These are phyloP conservation scores for Cosmorhoe ocellata DNA, from an alignment of 2,888 invertebrate genomes.

Conservation along the genomic window DNA sequence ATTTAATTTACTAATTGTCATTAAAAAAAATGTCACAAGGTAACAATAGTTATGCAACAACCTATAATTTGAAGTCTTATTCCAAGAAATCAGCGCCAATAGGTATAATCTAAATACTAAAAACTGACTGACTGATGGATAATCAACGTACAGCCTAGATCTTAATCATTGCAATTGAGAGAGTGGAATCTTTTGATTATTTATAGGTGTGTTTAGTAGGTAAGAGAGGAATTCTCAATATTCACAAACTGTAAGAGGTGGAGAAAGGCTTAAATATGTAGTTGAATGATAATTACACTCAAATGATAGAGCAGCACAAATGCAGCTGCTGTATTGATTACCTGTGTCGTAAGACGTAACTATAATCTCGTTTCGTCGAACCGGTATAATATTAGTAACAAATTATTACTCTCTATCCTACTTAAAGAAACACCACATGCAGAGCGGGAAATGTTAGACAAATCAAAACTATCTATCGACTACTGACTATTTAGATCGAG, in stretches of 20 bases:
- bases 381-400: conserved; percentile 64
- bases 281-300: conserved; percentile 13
- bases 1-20: too few species aligned
- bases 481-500: conserved; percentile 15
- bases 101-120: too few species aligned
- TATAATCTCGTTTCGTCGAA: conserved; percentile 72
- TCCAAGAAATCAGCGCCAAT: not conserved
- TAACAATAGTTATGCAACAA: too few species aligned
- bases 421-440: conserved; percentile 28
- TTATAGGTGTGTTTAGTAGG: too few species aligned
- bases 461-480: conserved; percentile 18
- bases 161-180: too few species aligned
- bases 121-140: too few species aligned
- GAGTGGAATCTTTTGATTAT: too few species aligned
- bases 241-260: too few species aligned
- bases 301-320: conserved; percentile 2
- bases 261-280: too few species aligned
- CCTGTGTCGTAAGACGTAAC: conserved; percentile 56
- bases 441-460: conserved; percentile 30
- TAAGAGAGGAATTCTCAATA: too few species aligned
- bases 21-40: too few species aligned
- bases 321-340: conserved; percentile 14
- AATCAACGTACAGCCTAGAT: too few species aligned
- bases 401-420: conserved; percentile 64
- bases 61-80: not conserved